phyloP scores from a whole-genome alignment of 2,888 invertebrate species.

The Poecilobothrus nobilitatus region DNA sequence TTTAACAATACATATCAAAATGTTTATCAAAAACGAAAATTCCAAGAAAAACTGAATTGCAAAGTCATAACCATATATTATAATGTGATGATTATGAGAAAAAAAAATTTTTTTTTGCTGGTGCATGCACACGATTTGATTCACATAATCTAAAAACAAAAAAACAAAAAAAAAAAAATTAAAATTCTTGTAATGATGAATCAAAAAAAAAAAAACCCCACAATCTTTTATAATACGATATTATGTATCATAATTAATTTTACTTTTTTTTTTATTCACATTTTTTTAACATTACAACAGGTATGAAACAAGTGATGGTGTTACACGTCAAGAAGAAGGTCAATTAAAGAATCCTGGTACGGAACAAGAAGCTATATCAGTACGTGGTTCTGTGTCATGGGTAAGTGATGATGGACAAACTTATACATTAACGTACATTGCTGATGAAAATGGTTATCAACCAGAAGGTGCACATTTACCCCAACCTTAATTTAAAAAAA shows the following conservation, averaged over 20 bases:
- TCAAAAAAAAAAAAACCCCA: no score
- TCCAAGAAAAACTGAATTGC: no score
- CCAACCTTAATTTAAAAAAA: constrained; percentile 11
- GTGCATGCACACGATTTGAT: no score
- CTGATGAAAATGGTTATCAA: constrained; percentile 50
- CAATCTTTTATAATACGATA: no score
- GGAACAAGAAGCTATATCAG: constrained; percentile 51
- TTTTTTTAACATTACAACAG: constrained; percentile 26
- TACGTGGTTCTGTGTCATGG: constrained; percentile 54
- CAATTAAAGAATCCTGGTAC: constrained; percentile 42
- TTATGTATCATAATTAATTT: no score
- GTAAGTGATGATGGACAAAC: constrained; percentile 47
- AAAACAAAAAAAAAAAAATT: no score
- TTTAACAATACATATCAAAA: background rate
- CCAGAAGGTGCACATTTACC: constrained; percentile 39
- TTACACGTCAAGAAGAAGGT: constrained; percentile 40
- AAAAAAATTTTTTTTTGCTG: no score
- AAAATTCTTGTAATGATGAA: no score
- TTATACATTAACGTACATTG: constrained; percentile 45
- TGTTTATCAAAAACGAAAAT: no score
- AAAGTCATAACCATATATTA: no score
- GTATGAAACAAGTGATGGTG: constrained; percentile 46
- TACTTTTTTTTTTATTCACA: background rate
- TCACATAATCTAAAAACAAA: no score
- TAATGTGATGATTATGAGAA: no score